Evolutionary conservation across 1,140 invertebrate species (phyloP).

Genomic region (Euura saliciscinereae): DNA sequence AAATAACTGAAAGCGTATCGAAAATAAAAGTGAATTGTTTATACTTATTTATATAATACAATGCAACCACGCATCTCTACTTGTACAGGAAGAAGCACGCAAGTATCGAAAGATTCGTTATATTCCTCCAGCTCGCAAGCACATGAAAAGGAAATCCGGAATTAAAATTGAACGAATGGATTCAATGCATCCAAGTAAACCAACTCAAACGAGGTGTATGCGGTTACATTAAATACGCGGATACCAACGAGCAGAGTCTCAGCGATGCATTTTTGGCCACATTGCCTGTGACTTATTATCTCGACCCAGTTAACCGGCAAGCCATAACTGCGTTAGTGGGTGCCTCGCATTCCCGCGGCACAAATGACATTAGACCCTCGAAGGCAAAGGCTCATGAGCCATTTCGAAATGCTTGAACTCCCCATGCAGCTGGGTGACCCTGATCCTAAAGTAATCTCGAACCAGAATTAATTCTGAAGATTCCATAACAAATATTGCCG

Average conservation of each 20-base stretch:
- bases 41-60: neutral
- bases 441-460: neutral
- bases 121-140: too few relatives aligned
- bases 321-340: neutral
- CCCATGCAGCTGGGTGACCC: neutral
- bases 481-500: too few relatives aligned
- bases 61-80: too few relatives aligned
- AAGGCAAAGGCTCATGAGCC: neutral
- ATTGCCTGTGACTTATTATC: neutral
- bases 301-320: neutral
- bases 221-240: too few relatives aligned
- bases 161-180: too few relatives aligned
- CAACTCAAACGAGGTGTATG: too few relatives aligned
- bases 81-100: too few relatives aligned
- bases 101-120: too few relatives aligned
- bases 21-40: neutral
- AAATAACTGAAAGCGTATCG: neutral
- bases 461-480: too few relatives aligned
- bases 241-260: too few relatives aligned
- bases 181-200: too few relatives aligned
- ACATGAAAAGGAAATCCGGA: too few relatives aligned
- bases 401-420: neutral
- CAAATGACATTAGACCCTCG: neutral
- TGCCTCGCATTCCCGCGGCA: neutral
- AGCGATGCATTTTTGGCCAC: neutral